A percentile compares a stretch with the other conserved stretches of the same genome.
phyloP scores from a whole-genome alignment of 2,888 invertebrate genomes.

The Anagyrus pseudococci region DNA sequence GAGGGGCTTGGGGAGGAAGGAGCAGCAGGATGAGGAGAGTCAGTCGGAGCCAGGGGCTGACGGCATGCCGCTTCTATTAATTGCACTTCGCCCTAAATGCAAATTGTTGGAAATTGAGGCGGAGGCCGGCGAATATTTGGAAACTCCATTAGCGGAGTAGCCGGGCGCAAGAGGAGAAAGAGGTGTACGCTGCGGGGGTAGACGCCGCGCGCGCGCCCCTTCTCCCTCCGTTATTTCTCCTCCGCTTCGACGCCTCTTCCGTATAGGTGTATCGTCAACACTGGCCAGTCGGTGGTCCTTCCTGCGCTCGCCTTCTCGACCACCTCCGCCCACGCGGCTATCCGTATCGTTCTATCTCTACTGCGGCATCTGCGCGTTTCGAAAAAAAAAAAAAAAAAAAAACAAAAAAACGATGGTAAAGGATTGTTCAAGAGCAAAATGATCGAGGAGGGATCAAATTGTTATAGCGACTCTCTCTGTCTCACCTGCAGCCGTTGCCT shows the following conservation, averaged over 20 bases:
- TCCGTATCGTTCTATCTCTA: background rate
- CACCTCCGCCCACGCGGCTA: background rate
- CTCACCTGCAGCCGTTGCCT: no score
- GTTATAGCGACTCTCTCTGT: no score
- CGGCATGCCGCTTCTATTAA: constrained; percentile 58
- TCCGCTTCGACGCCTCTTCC: background rate
- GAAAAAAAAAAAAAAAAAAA: no score
- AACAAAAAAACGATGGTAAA: no score
- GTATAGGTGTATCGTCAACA: background rate
- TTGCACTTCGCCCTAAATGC: constrained; percentile 62
- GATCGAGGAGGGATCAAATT: no score
- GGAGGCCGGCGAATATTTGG: constrained; percentile 52
- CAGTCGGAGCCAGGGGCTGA: background rate
- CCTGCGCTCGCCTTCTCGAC: background rate
- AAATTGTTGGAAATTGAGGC: constrained; percentile 62
- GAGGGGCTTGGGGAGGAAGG: constrained; percentile 51
- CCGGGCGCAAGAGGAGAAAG: no score
- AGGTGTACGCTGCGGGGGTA: no score
- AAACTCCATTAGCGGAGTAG: constrained; percentile 62
- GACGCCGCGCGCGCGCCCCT: constrained; percentile 7
- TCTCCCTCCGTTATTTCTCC: background rate
- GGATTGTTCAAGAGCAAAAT: no score
- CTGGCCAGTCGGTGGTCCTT: background rate
- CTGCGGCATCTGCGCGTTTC: no score
- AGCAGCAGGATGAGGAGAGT: constrained; percentile 50